Percentiles rank a stretch among this genome's conserved stretches.
These are phyloP conservation scores for Apis dorsata DNA, from an alignment of 1,140 invertebrate species.

Conservation along the genomic window DNA sequence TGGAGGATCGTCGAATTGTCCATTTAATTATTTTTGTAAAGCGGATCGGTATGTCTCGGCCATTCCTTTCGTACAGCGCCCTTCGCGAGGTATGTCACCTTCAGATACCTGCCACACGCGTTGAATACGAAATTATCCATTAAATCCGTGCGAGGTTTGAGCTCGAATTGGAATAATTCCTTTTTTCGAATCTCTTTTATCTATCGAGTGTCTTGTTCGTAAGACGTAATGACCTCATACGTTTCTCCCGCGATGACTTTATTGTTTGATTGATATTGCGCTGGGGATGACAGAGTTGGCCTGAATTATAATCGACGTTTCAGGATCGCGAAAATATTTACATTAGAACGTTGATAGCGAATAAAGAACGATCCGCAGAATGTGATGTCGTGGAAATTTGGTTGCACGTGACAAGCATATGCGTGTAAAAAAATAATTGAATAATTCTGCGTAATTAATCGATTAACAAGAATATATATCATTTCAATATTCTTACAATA, in stretches of 20 bases:
- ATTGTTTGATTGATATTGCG: not conserved
- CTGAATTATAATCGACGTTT: too few relatives aligned
- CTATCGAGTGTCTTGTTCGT: constrained; percentile 8
- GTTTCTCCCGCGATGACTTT: not conserved
- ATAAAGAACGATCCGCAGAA: too few relatives aligned
- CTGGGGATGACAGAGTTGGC: too few relatives aligned
- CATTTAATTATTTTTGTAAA: not conserved
- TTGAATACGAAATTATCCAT: constrained; percentile 29
- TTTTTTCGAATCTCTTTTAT: constrained; percentile 4
- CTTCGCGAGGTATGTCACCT: constrained; percentile 5
- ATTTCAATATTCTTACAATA: too few relatives aligned
- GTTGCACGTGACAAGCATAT: too few relatives aligned
- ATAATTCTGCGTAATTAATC: too few relatives aligned
- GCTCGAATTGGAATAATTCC: constrained; percentile 12
- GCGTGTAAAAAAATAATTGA: too few relatives aligned
- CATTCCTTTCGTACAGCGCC: not conserved
- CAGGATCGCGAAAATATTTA: too few relatives aligned
- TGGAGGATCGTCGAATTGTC: not conserved
- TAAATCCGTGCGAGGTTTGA: too few relatives aligned
- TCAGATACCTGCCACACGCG: not conserved
- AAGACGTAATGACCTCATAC: constrained; percentile 14
- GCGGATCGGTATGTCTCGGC: not conserved
- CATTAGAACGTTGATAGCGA: too few relatives aligned
- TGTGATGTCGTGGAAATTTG: too few relatives aligned
- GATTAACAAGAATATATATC: too few relatives aligned